Conservation (phyloP, 1,140 invertebrate genomes). For the Temnothorax nylanderi region DNA sequence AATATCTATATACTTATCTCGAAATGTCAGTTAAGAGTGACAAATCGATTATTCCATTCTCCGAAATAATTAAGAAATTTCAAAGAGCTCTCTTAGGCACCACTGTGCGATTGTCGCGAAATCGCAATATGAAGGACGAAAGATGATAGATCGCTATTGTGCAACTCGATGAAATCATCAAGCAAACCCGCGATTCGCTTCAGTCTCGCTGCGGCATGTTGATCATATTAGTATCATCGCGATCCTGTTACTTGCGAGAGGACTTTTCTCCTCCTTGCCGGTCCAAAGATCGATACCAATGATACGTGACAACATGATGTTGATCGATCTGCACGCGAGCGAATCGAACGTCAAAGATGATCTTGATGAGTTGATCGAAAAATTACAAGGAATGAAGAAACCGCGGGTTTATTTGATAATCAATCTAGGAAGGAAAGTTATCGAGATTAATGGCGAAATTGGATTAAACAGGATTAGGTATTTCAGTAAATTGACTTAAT, state of each 20-base stretch:
- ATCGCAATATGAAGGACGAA: background rate
- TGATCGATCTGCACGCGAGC: background rate
- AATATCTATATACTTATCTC: background rate
- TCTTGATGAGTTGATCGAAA: background rate
- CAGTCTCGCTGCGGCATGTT: constrained; percentile 21
- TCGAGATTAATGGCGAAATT: background rate
- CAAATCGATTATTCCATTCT: background rate
- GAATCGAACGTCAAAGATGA: background rate
- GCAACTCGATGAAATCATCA: constrained; percentile 36
- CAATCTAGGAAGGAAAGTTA: background rate
- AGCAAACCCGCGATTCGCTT: background rate
- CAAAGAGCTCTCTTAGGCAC: background rate
- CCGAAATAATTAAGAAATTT: background rate
- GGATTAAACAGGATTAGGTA: background rate
- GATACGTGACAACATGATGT: background rate
- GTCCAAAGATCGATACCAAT: constrained; percentile 25
- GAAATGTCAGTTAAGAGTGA: background rate
- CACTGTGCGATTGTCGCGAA: constrained; percentile 7
- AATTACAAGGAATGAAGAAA: background rate
- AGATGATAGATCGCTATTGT: background rate
- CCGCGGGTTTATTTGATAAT: background rate
- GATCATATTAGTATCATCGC: constrained; percentile 33
- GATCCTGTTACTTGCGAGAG: background rate
- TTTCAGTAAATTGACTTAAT: background rate
- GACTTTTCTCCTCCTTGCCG: background rate